phyloP scores from a whole-genome alignment of 2,888 invertebrate genomes.

The Cantharis nigra region DNA sequence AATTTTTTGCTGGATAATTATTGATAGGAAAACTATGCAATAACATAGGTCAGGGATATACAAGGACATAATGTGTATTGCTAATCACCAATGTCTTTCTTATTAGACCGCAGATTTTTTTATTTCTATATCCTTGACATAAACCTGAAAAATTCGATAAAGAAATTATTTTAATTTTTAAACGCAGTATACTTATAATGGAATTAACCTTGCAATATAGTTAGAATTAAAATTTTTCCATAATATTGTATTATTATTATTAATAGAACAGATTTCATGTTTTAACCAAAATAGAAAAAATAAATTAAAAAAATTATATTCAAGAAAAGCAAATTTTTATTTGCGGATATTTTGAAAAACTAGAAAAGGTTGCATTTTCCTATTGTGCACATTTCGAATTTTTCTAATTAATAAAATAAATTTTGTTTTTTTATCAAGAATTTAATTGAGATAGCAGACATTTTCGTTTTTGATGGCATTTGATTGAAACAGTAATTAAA shows the following conservation, averaged over 20 bases:
- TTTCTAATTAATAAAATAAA: not conserved
- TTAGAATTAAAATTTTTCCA: too few relatives aligned
- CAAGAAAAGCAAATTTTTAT: too few relatives aligned
- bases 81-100: not conserved
- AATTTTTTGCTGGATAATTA: not conserved
- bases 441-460: not conserved
- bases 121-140: not conserved
- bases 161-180: not conserved
- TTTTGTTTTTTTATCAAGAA: not conserved
- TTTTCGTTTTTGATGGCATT: not conserved
- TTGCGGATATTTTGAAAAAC: too few relatives aligned
- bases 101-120: not conserved
- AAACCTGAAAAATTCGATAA: not conserved
- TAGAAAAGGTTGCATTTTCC: too few relatives aligned
- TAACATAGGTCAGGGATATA: not conserved
- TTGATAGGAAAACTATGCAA: not conserved
- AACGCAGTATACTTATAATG: not conserved
- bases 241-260: not conserved
- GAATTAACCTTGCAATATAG: not conserved
- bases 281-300: too few relatives aligned
- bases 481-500: not conserved
- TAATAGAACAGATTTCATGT: not conserved
- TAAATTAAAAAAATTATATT: too few relatives aligned
- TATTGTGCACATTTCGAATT: too few relatives aligned
- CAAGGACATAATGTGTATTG: not conserved